Evolutionary conservation across 2,113 vertebrate genomes (phyloP).

Genomic region (Onychostruthus taczanowskii): DNA sequence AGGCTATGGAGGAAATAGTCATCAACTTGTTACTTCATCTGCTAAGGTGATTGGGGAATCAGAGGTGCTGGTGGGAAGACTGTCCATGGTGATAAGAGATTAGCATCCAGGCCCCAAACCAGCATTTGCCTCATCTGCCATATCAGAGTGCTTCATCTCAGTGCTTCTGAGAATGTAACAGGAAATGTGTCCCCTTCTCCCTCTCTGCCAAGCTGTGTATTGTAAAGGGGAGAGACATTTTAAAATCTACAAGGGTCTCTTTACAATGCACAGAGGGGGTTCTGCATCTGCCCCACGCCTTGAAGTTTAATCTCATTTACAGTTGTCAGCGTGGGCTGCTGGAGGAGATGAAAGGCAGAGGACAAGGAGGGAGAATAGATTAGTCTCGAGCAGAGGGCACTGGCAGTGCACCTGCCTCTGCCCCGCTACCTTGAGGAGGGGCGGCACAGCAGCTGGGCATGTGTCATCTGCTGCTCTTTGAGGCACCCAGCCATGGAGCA

Average conservation of each 20-base stretch:
- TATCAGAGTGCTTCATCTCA: neutral
- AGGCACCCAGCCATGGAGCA: slow-evolving; percentile 48
- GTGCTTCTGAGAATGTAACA: neutral
- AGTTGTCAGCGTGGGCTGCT: slow-evolving; percentile 56
- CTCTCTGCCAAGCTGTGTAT: neutral
- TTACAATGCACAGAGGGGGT: neutral
- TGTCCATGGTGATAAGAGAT: neutral
- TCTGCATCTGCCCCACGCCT: slow-evolving; percentile 38
- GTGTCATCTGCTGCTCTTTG: slow-evolving; percentile 73
- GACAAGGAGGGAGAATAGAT: slow-evolving; percentile 55
- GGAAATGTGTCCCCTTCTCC: neutral
- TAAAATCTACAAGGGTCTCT: slow-evolving; percentile 18
- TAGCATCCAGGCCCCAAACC: neutral
- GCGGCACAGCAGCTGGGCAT: slow-evolving; percentile 40
- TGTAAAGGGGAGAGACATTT: neutral
- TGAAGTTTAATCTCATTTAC: slow-evolving; percentile 70
- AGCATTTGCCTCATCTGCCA: neutral
- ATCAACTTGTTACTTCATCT: neutral
- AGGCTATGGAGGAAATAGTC: neutral
- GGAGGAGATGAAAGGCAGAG: slow-evolving; percentile 64
- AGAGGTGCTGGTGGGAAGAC: neutral
- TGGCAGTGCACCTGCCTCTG: slow-evolving; percentile 66
- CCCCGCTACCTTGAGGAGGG: slow-evolving; percentile 37
- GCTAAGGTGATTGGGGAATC: neutral
- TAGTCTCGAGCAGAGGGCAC: slow-evolving; percentile 67